Evolutionary conservation across 2,888 invertebrate genomes (phyloP), one percentile per base, ranked within the genome.

Genomic region (Pterostichus niger): DNA sequence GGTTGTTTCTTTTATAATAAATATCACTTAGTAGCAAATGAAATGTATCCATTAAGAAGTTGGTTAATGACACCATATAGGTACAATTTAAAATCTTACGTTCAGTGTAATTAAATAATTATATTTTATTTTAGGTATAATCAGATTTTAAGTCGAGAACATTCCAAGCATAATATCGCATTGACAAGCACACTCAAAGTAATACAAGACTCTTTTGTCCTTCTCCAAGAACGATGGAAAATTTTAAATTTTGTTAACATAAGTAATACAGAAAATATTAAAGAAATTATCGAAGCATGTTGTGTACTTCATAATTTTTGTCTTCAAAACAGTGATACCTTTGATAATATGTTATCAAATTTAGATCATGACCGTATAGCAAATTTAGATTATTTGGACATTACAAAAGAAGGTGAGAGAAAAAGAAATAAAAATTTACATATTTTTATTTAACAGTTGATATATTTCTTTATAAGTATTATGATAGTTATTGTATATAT

Each of bases 251-350:
- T 59, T 35, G 40, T 77, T 33, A 77, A 77, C 9, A 35, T 17
- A 33, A 77, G 15, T 35, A 15, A 24, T 15, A 10, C 44, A 17
- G 9, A 33, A 35, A 56, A 59, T 9, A 17, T 59, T 10, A n/a
- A 33, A 7, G 17, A 56, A 9, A 59, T 77, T 56, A 77, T 77
- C 11, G 40, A 35, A 33, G 33, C 56, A 17, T 56, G 59, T 59
- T 77, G 77, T 40, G 59, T 77, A 17, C 59, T 77, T n/a, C 77
- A 77, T 77, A 77, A 77, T 59, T 77, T 77, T 59, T 77, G 77
- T 56, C 59, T 77, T 33, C 40, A 59, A 59, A n/a, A 56, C 10
- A 6, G 2, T 33, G 77, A 77, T 15, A 15, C 17, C 9, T 77
- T 77, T 59, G 59, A 77, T 7, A 59, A 77, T 6, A 59, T 35